phyloP scores from a whole-genome alignment of 2,113 vertebrate genomes.

The Gracilinanus agilis region DNA sequence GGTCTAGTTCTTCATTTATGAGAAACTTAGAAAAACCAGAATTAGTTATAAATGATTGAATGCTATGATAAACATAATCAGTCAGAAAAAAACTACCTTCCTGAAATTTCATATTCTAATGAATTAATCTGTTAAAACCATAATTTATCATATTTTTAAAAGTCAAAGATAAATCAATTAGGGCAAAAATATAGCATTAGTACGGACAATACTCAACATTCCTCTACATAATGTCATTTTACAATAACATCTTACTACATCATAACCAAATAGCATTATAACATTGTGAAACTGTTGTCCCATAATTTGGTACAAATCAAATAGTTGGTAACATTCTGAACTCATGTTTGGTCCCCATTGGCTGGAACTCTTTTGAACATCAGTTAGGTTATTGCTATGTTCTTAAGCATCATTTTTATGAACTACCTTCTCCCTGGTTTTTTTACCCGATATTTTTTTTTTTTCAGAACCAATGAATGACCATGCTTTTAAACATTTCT shows the following conservation, averaged over 20 bases:
- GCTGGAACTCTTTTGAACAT: neutral
- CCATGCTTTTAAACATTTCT: neutral
- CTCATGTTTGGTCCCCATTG: neutral
- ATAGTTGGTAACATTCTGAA: neutral
- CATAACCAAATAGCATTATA: neutral
- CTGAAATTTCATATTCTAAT: conserved; percentile 49
- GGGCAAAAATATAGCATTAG: conserved; percentile 34
- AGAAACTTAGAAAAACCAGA: conserved; percentile 16
- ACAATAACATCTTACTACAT: neutral
- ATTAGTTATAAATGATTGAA: conserved; percentile 24
- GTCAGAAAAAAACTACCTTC: conserved; percentile 21
- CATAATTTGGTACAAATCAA: neutral
- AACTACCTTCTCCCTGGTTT: neutral
- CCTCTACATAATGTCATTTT: conserved; percentile 20
- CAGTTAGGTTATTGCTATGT: neutral
- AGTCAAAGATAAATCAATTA: conserved; percentile 20
- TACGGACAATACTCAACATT: conserved; percentile 37
- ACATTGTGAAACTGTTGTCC: neutral
- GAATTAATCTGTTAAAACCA: neutral
- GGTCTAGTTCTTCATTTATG: conserved; percentile 29
- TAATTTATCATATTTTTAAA: neutral
- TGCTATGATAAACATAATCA: conserved; percentile 21
- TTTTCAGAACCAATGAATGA: neutral
- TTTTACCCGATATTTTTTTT: neutral
- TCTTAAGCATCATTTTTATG: neutral